Conservation (phyloP, 2,888 invertebrate genomes). For the Steinernema scapterisci region DNA sequence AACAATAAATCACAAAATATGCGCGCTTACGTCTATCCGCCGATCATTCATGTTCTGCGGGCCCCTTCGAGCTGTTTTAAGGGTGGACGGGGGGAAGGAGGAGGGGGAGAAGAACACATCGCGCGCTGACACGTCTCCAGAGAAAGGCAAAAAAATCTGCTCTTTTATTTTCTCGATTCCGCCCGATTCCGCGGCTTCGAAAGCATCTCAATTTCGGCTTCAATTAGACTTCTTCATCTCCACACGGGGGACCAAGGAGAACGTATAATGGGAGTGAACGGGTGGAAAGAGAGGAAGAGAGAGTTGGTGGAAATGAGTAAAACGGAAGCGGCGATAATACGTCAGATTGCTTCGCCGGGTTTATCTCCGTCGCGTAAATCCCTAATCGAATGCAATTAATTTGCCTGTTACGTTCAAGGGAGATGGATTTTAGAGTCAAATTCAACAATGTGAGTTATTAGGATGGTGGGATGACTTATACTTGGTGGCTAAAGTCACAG, state of each 20-base stretch:
- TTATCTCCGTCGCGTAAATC: not conserved
- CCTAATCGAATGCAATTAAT: slow-evolving; percentile 20
- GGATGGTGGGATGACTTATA: no score
- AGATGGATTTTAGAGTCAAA: no score
- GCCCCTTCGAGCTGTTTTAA: not conserved
- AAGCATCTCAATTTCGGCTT: slow-evolving; percentile 9
- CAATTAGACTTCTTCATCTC: slow-evolving; percentile 26
- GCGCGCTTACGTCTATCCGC: slow-evolving; percentile 1
- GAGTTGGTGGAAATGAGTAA: not conserved
- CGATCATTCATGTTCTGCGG: slow-evolving; percentile 17
- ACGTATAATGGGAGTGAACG: not conserved
- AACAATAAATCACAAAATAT: slow-evolving; percentile 18
- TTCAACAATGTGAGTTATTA: no score
- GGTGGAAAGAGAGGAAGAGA: not conserved
- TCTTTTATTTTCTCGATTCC: not conserved
- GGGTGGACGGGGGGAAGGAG: not conserved
- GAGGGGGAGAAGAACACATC: no score
- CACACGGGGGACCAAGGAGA: not conserved
- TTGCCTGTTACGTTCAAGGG: not conserved
- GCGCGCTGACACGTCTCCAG: slow-evolving; percentile 3
- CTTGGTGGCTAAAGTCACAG: no score
- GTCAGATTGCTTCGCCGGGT: not conserved
- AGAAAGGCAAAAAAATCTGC: slow-evolving; percentile 1
- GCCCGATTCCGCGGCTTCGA: not conserved
- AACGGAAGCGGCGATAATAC: slow-evolving; percentile 8